Evolutionary conservation across 2,888 invertebrate species (phyloP), one percentile per base, ranked within the genome.

Genomic region (Odontocolon sp.): DNA sequence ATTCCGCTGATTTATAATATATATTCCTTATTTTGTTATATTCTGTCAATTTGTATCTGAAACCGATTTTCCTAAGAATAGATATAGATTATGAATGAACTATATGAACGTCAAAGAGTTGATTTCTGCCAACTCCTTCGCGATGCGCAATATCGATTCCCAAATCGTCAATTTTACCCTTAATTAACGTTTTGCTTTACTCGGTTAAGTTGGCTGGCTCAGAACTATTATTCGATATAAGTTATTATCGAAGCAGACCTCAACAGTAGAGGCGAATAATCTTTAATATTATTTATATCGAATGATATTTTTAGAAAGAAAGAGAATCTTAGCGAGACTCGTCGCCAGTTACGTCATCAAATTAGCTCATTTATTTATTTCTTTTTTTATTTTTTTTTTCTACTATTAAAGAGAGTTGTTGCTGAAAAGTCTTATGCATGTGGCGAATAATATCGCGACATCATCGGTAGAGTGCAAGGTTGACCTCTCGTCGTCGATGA

Each of bases 391-490:
- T 26, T 26, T 28, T 28, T 6, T 28, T 52, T 9, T 28, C 18
- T 6, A 11, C 42, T 16, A 8, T 14, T 26, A 9, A 16, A 0
- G n/a, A 5, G 28, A 52, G 52, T 18, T 8, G 1, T 18, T 31
- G 16, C 54, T 33, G 33, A 18, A 31, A 33, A 11, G 3, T 33
- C 54, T 47, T 11, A 33, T 6, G 11, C 18, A 21, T 21, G n/a
- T 45, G 33, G 47, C 38, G 14, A 31, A 40, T 6, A 36, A 40
- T 47, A 31, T 21, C 57, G 47, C 59, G 56, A 50, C 64, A 80
- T n/a, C n/a, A n/a, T 82, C 72, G 69, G 61, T 56, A 63, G 73
- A 63, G 40, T 59, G 75, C 68, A 70, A 77, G 68, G 66, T 50
- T 78, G 78, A 69, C 72, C 70, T 66, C 81, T 79, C 54, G 77